Percentiles rank a stretch among this genome's conserved stretches.
phyloP scores from a whole-genome alignment of 2,888 invertebrate species.

The Synanthedon andrenaeformis region DNA sequence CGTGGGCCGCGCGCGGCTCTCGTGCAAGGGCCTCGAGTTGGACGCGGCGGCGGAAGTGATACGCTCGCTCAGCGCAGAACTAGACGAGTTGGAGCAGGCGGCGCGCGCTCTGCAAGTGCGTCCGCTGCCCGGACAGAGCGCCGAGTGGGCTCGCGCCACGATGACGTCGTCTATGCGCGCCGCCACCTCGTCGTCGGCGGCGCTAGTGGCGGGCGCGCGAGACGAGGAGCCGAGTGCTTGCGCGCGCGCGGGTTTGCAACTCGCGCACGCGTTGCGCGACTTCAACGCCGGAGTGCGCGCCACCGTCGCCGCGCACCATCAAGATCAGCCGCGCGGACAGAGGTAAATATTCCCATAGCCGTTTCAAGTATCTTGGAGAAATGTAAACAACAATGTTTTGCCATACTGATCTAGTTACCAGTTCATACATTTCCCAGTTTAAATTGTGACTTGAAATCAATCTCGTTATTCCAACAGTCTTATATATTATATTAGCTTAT shows the following conservation, averaged over 20 bases:
- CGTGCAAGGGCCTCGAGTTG: constrained; percentile 86
- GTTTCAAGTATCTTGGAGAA: no score
- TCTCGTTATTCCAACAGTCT: no score
- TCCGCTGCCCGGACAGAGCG: constrained; percentile 87
- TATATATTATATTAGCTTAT: no score
- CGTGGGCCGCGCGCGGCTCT: constrained; percentile 76
- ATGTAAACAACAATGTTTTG: no score
- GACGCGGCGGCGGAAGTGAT: constrained; percentile 89
- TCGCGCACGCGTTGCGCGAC: constrained; percentile 80
- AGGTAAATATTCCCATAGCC: background rate
- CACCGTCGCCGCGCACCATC: constrained; percentile 80
- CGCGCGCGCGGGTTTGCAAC: constrained; percentile 84
- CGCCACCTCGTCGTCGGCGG: constrained; percentile 86
- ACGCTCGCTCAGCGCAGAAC: constrained; percentile 81
- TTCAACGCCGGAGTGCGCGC: constrained; percentile 82
- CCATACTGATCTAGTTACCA: no score
- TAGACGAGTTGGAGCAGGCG: constrained; percentile 83
- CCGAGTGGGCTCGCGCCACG: background rate
- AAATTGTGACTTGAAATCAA: no score
- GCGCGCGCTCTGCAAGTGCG: constrained; percentile 78
- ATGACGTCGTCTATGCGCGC: constrained; percentile 68
- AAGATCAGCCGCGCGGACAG: constrained; percentile 40
- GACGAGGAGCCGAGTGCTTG: constrained; percentile 83
- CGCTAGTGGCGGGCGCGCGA: constrained; percentile 86
- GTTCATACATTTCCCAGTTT: no score